phyloP scores from a whole-genome alignment of 2,888 invertebrate genomes.

The Drosophila kuntzei region DNA sequence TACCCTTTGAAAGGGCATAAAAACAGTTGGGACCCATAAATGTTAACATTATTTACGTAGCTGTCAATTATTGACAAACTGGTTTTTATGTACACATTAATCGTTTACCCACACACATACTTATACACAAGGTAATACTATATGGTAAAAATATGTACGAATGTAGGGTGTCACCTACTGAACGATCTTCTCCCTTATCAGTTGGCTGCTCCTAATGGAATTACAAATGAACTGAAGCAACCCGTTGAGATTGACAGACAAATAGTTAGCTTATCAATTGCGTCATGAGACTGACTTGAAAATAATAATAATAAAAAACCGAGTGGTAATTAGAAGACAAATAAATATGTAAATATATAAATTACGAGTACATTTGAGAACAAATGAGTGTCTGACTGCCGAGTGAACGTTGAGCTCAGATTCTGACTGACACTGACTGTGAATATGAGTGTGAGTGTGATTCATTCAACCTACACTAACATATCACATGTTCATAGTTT shows the following conservation, averaged over 20 bases:
- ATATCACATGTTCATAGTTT: conserved; percentile 57
- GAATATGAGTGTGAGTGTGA: conserved; percentile 18
- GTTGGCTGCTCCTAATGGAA: conserved; percentile 46
- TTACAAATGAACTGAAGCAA: conserved; percentile 28
- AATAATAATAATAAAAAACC: conserved; percentile 18
- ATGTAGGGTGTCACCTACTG: conserved; percentile 37
- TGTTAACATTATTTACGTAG: conserved; percentile 75
- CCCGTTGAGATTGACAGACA: conserved; percentile 19
- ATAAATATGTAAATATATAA: conserved; percentile 12
- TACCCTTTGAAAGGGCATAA: conserved; percentile 16
- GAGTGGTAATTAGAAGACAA: conserved; percentile 18
- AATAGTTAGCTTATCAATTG: conserved; percentile 64
- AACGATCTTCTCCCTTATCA: conserved; percentile 48
- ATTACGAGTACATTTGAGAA: conserved; percentile 4
- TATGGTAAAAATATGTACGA: background rate
- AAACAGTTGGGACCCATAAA: conserved; percentile 48
- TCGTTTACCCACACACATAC: conserved; percentile 1
- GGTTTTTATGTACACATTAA: conserved; percentile 37
- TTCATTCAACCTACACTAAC: conserved; percentile 40
- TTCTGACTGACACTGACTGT: conserved; percentile 35
- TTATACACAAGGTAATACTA: background rate
- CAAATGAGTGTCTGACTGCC: conserved; percentile 14
- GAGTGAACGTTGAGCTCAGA: conserved; percentile 34
- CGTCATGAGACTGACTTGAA: conserved; percentile 49
- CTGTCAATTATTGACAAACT: conserved; percentile 78